Percentiles rank a stretch among this genome's conserved stretches.
phyloP scores from a whole-genome alignment of 2,888 invertebrate species.

The Apeira syringaria region DNA sequence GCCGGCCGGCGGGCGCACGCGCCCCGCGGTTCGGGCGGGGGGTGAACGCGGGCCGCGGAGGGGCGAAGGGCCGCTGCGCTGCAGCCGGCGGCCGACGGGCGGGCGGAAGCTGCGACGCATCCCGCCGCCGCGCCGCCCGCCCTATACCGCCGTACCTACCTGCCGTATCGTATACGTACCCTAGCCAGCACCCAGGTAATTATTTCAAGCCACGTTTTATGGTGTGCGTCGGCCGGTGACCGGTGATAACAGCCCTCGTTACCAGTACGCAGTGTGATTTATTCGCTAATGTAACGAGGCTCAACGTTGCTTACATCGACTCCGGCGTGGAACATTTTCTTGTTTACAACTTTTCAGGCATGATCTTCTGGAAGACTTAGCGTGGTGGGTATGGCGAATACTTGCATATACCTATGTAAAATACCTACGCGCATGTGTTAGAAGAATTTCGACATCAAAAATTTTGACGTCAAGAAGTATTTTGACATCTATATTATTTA shows the following conservation, averaged over 20 bases:
- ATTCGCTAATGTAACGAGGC: constrained; percentile 1
- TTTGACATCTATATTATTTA: too few species aligned
- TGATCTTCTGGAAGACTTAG: too few species aligned
- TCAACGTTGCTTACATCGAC: background rate
- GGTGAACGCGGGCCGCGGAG: constrained; percentile 53
- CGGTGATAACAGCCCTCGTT: constrained; percentile 35
- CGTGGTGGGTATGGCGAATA: too few species aligned
- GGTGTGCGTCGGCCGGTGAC: constrained; percentile 31
- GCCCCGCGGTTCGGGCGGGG: constrained; percentile 59
- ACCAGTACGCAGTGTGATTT: constrained; percentile 16
- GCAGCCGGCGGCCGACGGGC: constrained; percentile 34
- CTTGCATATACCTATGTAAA: too few species aligned
- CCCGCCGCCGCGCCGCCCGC: constrained; percentile 60
- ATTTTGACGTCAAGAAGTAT: too few species aligned
- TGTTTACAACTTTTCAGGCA: background rate
- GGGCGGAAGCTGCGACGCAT: constrained; percentile 71
- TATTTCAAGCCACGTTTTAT: constrained; percentile 48
- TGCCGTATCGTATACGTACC: constrained; percentile 20
- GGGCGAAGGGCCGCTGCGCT: constrained; percentile 31
- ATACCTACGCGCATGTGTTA: too few species aligned
- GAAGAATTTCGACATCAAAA: too few species aligned
- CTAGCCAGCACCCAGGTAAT: constrained; percentile 39
- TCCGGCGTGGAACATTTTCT: background rate
- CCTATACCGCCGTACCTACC: constrained; percentile 43
- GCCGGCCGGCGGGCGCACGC: constrained; percentile 81